Evolutionary conservation across 2,113 vertebrate species (phyloP), one percentile per base, ranked within the genome.

Genomic region (Monarcha castaneiventris): DNA sequence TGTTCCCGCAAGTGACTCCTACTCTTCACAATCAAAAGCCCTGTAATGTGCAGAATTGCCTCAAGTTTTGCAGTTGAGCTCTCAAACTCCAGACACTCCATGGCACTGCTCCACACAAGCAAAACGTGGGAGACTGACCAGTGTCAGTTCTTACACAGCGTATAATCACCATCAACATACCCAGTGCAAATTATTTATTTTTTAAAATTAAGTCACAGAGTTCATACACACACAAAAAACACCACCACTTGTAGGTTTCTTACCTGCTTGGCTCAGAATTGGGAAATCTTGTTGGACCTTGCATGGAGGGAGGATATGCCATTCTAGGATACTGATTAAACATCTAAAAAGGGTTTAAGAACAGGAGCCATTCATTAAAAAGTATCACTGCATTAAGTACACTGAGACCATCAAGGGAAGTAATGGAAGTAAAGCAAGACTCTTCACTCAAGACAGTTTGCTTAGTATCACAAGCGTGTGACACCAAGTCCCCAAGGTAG

Each of bases 261-360:
- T 96, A 99, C 99, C 99, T 99, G 95, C 96, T 97, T 90, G 97
- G 97, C 71, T 99, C 99, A 72, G 98, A 98, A 86, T 96, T 95
- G 68, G 98, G 98, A 93, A 98, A 99, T 90, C 99, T 98, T 89
- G 98, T 94, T 82, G 98, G 99, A 58, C 98, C 98, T 96, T 99
- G 98, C 14, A 98, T 96, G 88, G 98, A 95, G 64, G 96, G 97
- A 91, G 97, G 97, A 97, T 98, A 99, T 16, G 99, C 93, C 98
- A 99, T 98, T 96, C 99, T 98, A 66, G 99, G 98, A 96, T 99
- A 99, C 32, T 99, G 98, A 30, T 98, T 98, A 96, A 99, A 99
- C 99, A 99, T 99, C 99, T 99, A 83, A 67, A 86, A 94, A 89
- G 68, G 29, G 21, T 72, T 86, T 74, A 58, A 88, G 43, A 92